Base-by-base conservation (phyloP, 1,140 invertebrate species). In the Phymorhynchus buccinoides region DNA sequence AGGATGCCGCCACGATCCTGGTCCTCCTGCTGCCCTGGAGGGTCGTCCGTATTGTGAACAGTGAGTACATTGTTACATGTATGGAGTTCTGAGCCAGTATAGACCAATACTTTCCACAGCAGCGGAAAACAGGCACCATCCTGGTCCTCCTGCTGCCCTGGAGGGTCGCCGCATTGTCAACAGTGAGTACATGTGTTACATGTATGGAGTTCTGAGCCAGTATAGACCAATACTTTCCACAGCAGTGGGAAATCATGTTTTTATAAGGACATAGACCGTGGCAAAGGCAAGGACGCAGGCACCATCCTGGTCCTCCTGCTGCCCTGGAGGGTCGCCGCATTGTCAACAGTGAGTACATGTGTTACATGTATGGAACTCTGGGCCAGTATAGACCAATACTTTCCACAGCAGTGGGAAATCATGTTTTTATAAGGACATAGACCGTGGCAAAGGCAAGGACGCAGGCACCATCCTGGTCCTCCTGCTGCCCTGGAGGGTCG, bases 261-360 rank as follows among this genome's bases (percentile, higher is more conserved):
- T n/a, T n/a, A n/a, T n/a, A n/a, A n/a, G n/a, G n/a, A n/a, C n/a
- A n/a, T n/a, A n/a, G n/a, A n/a, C n/a, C 27, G 39, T 32, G 39
- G 78, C n/a, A 14, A 77, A n/a, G 88, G 89, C 3, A 90, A 90
- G 84, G 89, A 89, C 77, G 89, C 88, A 27, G 87, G 88, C 35
- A 89, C 89, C 35, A 87, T 90, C 73, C 83, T 90, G n/a, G 88
- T 90, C 44, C 83, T 90, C 7, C 78, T 90, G 4, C 73, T 90
- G n/a, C 89, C 89, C 27, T 90, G 89, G 89, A 83, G 89, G 71
- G 88, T 90, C 14, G 89, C 30, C 71, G 89, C 56, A 90, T 90
- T 44, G 89, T 90, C 9, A 90, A 90, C 86, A 89, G 89, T 90
- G 80, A 90, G 89, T 90, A 6, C 7, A 75, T n/a, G n/a, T n/a